Percentiles rank a stretch among this genome's conserved stretches.
Evolutionary conservation across 1,140 invertebrate species (phyloP).

Genomic region (Diploscapter pachys): DNA sequence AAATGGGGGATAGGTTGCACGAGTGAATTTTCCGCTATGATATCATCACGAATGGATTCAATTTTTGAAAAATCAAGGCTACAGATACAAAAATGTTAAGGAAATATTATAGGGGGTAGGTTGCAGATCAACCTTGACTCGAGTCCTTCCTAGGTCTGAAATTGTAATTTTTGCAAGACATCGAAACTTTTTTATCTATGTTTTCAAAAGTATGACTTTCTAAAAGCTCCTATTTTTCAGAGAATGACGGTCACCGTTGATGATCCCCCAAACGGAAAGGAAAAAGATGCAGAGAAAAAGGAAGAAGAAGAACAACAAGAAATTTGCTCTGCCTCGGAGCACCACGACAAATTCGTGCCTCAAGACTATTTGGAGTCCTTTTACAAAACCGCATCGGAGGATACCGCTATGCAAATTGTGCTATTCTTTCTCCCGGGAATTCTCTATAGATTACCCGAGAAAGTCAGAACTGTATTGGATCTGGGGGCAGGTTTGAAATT

Average conservation of each 20-base stretch:
- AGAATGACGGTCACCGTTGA: background rate
- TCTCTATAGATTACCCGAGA: conserved; percentile 50
- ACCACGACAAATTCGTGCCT: conserved; percentile 42
- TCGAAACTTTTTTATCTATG: too few species aligned
- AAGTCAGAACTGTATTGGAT: conserved; percentile 46
- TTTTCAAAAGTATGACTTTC: background rate
- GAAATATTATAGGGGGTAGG: too few species aligned
- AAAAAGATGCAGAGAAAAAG: conserved; percentile 1
- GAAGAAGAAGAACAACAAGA: conserved; percentile 16
- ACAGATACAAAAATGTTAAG: too few species aligned
- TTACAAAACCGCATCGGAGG: conserved; percentile 47
- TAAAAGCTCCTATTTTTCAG: background rate
- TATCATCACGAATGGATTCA: too few species aligned
- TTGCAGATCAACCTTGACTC: too few species aligned
- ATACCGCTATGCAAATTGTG: conserved; percentile 54
- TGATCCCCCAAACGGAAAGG: background rate
- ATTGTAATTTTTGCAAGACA: too few species aligned
- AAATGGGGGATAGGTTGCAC: background rate
- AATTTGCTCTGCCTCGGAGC: conserved; percentile 11
- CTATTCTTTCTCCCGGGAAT: conserved; percentile 58
- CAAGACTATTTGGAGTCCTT: conserved; percentile 46
- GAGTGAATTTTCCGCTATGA: too few species aligned
- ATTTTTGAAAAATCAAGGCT: too few species aligned
- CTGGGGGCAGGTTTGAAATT: conserved; percentile 48
- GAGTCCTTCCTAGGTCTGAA: too few species aligned